phyloP scores from a whole-genome alignment of 2,113 vertebrate species.

The Apaloderma vittatum region DNA sequence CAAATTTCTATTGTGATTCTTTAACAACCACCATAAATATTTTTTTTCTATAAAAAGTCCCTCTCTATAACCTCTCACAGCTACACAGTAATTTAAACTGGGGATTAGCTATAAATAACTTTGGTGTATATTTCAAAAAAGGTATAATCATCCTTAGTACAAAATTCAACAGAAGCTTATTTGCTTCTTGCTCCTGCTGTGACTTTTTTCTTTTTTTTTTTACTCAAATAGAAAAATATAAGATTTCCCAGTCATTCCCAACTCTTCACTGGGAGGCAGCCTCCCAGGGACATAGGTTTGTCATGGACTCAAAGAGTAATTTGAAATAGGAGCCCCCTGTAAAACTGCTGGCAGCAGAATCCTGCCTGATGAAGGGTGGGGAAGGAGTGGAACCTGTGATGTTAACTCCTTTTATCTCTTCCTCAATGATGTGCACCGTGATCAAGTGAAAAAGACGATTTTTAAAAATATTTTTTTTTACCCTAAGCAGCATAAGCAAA shows the following conservation, averaged over 20 bases:
- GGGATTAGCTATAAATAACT: constrained; percentile 38
- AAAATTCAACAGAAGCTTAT: constrained; percentile 15
- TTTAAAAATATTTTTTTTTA: not conserved
- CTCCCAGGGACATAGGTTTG: constrained; percentile 4
- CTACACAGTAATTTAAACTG: constrained; percentile 17
- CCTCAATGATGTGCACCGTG: not conserved
- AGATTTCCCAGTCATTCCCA: not conserved
- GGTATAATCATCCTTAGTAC: not conserved
- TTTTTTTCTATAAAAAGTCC: not conserved
- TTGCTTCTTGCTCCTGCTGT: not conserved
- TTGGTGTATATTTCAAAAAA: constrained; percentile 13
- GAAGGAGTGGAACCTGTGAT: not conserved
- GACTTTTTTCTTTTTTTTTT: not conserved
- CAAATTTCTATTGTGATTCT: not conserved
- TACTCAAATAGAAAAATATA: not conserved
- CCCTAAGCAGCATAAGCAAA: not conserved
- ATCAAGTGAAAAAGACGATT: not conserved
- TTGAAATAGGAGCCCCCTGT: constrained; percentile 26
- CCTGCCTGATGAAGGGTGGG: not conserved
- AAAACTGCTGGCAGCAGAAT: not conserved
- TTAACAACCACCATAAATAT: not conserved
- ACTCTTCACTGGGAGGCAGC: not conserved
- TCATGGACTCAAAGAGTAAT: not conserved
- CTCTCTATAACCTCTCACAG: constrained; percentile 27
- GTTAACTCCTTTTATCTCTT: not conserved